These are phyloP conservation scores for Acheta domesticus DNA, from an alignment of 2,888 invertebrate genomes.

Conservation along the genomic window DNA sequence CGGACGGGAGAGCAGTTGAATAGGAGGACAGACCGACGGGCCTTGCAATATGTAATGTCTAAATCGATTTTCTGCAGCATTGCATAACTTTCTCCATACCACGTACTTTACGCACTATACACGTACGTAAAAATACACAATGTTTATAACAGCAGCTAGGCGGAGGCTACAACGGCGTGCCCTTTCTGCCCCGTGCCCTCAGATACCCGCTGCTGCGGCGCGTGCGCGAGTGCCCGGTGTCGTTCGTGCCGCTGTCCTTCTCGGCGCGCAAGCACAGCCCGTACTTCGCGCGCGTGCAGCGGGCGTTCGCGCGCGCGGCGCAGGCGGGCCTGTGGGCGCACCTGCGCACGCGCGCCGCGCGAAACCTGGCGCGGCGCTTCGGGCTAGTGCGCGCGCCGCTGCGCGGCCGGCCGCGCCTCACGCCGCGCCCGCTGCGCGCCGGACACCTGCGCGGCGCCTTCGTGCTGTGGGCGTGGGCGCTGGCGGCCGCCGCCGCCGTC, in stretches of 20 bases:
- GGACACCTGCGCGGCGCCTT: not conserved
- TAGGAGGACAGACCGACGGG: too few relatives aligned
- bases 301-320: not conserved
- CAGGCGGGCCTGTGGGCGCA: not conserved
- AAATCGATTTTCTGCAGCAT: too few relatives aligned
- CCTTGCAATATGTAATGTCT: too few relatives aligned
- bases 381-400: not conserved
- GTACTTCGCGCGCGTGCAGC: not conserved
- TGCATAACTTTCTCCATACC: too few relatives aligned
- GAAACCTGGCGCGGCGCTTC: not conserved
- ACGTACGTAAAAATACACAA: not conserved
- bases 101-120: too few relatives aligned
- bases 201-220: not conserved
- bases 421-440: not conserved
- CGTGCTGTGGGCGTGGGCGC: not conserved
- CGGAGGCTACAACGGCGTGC: too few relatives aligned
- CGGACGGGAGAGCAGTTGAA: too few relatives aligned
- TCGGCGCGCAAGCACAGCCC: not conserved
- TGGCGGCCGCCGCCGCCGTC: not conserved
- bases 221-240: not conserved
- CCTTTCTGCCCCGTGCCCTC: not conserved
- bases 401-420: not conserved
- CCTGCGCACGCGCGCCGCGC: not conserved
- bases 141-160: not conserved
- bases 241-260: conserved; percentile 1